Base-by-base conservation (phyloP, 2,888 invertebrate genomes). In the Caenorhabditis uteleia region DNA sequence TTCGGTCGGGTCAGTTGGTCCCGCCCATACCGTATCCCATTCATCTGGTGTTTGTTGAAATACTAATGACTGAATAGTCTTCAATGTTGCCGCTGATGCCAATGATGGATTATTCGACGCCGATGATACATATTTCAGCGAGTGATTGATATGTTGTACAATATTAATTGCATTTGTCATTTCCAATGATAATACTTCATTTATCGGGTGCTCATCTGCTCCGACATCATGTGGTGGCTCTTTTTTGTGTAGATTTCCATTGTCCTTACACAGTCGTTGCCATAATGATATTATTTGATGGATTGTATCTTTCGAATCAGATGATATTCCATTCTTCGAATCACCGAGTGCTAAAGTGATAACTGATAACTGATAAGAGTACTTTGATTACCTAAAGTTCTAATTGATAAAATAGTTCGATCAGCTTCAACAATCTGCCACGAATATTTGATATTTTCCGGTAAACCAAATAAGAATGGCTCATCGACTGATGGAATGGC, bases 381-480 rank as follows among this genome's bases (percentile, higher is more conserved):
- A 16, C 4, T n/a, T n/a, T 10, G 20, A 39, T 36, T n/a, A 72
- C 69, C 60, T 1, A 65, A 34, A 25, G 53, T 68, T 33, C 80
- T 88, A 6, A 91, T 85, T 60, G 89, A 88, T 1, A 84, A 83
- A 45, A 91, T 86, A n/a, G 90, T 88, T 57, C 84, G 80, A 27
- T 76, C 77, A 62, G 87, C 87, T 3, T 89, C 88, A 53, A 88
- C 89, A 70, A 89, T 88, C 84, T 93, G 92, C 88, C 91, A 91
- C 8, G 91, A 90, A 48, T 90, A 86, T 69, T 91, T 89, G 59
- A 93, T 91, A 83, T 94, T 95, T 48, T 89, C 89, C 0, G 95
- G 91, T 44, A 95, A 85, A 3, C 92, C 91, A 78, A 93, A 90
- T 77, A 90, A 88, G 8, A 42, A 46, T 6, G 70, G 70, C 10